Percentiles rank a stretch among this genome's conserved stretches.
Evolutionary conservation across 2,113 vertebrate genomes (phyloP).

Genomic region (Scopus umbretta): DNA sequence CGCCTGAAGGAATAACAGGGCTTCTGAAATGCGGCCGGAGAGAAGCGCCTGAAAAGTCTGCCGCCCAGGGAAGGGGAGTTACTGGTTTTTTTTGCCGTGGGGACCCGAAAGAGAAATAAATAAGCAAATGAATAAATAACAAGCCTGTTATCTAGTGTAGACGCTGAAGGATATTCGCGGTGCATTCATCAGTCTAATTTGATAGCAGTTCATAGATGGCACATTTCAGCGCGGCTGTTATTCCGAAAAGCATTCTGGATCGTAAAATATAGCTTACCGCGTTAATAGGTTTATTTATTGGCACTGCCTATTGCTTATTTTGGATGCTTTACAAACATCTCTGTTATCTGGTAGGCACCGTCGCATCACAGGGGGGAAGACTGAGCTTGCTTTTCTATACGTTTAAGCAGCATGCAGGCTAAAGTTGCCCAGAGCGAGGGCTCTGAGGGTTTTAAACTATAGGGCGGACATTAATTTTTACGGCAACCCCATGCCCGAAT

Average conservation of each 20-base stretch:
- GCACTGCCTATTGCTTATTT: slow-evolving; percentile 80
- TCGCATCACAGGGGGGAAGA: slow-evolving; percentile 55
- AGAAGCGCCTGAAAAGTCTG: background rate
- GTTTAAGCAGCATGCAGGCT: slow-evolving; percentile 31
- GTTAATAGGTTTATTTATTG: slow-evolving; percentile 85
- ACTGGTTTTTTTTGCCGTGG: background rate
- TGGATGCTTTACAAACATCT: slow-evolving; percentile 81
- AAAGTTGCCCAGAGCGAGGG: background rate
- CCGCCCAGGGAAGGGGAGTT: background rate
- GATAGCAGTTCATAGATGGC: slow-evolving; percentile 54
- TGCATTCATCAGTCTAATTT: slow-evolving; percentile 58
- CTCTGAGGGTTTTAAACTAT: slow-evolving; percentile 52
- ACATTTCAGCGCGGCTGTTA: slow-evolving; percentile 68
- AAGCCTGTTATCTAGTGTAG: slow-evolving; percentile 28
- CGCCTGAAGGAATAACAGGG: background rate
- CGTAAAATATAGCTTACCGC: slow-evolving; percentile 81
- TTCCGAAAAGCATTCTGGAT: slow-evolving; percentile 74
- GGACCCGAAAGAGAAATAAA: slow-evolving; percentile 12
- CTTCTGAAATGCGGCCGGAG: background rate
- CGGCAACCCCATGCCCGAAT: slow-evolving; percentile 75
- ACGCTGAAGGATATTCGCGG: slow-evolving; percentile 22
- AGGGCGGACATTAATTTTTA: slow-evolving; percentile 73
- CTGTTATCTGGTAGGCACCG: slow-evolving; percentile 73
- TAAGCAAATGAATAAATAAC: slow-evolving; percentile 13
- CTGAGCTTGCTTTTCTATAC: slow-evolving; percentile 31